Percentiles rank a stretch among this genome's conserved stretches.
Conservation (phyloP, 2,888 invertebrate species). For the Synergus gifuensis region DNA sequence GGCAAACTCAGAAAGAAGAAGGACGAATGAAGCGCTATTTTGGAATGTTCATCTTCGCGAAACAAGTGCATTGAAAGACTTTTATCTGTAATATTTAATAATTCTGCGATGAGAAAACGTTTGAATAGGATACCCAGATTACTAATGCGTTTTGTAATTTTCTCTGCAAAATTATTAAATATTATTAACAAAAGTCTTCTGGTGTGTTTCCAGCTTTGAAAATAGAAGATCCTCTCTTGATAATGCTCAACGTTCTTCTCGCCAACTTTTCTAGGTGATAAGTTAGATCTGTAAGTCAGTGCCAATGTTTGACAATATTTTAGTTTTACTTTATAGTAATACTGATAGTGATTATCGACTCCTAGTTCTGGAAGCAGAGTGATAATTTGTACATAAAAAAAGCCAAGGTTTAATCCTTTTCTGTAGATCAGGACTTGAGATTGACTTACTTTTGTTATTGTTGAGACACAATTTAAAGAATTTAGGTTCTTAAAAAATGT, state of each 20-base stretch:
- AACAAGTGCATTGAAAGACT: too few relatives aligned
- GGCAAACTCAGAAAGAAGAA: slow-evolving; percentile 93
- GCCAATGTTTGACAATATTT: slow-evolving; percentile 33
- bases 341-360: slow-evolving; percentile 9
- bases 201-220: neutral
- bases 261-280: slow-evolving; percentile 30
- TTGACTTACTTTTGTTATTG: neutral
- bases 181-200: too few relatives aligned
- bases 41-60: too few relatives aligned
- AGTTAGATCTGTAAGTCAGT: slow-evolving; percentile 36
- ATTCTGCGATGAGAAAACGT: too few relatives aligned
- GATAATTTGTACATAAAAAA: neutral
- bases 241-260: slow-evolving; percentile 30
- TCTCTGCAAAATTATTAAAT: too few relatives aligned
- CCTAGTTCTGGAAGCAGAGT: slow-evolving; percentile 8
- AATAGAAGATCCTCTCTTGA: slow-evolving; percentile 4
- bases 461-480: neutral
- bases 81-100: too few relatives aligned
- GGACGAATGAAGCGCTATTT: slow-evolving; percentile 80
- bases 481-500: too few relatives aligned
- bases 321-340: slow-evolving; percentile 1
- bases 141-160: too few relatives aligned
- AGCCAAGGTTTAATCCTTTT: neutral
- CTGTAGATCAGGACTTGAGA: neutral
- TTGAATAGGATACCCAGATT: too few relatives aligned